These are phyloP conservation scores for Thera britannica DNA, from an alignment of 2,888 invertebrate genomes.

Conservation along the genomic window DNA sequence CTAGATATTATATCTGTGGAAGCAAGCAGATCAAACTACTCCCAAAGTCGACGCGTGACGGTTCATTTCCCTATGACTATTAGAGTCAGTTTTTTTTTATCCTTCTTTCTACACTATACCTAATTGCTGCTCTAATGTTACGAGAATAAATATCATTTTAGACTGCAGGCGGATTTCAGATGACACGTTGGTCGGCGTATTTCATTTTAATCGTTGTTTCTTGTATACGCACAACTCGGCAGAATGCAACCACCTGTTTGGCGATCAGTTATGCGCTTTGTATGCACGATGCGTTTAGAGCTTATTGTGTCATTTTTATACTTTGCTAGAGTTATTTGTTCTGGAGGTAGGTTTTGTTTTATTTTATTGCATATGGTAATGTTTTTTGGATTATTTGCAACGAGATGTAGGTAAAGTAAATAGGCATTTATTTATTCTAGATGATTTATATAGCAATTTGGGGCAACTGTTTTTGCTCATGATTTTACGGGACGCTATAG, in stretches of 20 bases:
- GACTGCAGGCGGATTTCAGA: slow-evolving; percentile 4
- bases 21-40: not conserved
- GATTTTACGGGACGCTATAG: too few species aligned
- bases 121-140: not conserved
- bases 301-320: slow-evolving; percentile 22
- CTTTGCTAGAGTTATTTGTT: slow-evolving; percentile 26
- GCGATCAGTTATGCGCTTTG: slow-evolving; percentile 68
- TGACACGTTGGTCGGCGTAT: slow-evolving; percentile 43
- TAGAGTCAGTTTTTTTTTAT: not conserved
- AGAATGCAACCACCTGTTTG: slow-evolving; percentile 73
- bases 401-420: too few species aligned
- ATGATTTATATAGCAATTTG: too few species aligned
- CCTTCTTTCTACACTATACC: not conserved
- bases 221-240: slow-evolving; percentile 68
- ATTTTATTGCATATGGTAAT: not conserved
- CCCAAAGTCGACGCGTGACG: not conserved
- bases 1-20: not conserved
- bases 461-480: too few species aligned
- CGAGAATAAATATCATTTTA: slow-evolving; percentile 34
- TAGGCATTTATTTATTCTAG: too few species aligned
- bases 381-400: not conserved
- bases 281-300: slow-evolving; percentile 46
- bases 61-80: slow-evolving; percentile 1
- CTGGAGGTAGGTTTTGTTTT: not conserved
- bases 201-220: slow-evolving; percentile 76